These are phyloP conservation scores for Tetanocera ferruginea DNA, from an alignment of 2,888 invertebrate genomes.

Conservation along the genomic window DNA sequence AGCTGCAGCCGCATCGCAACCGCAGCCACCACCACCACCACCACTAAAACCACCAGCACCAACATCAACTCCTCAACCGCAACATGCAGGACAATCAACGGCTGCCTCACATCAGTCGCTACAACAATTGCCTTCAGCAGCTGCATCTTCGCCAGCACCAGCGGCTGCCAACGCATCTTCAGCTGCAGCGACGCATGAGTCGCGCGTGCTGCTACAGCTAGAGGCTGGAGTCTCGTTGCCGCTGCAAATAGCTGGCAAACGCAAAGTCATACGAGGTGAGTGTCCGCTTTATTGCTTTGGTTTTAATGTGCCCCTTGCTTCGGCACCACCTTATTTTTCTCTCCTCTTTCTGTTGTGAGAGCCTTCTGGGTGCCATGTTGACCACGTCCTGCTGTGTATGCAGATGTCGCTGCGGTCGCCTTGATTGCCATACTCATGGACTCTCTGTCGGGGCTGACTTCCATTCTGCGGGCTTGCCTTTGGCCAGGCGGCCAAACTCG, in stretches of 20 bases:
- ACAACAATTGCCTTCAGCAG: slow-evolving; percentile 25
- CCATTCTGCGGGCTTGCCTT: neutral
- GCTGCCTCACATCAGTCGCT: slow-evolving; percentile 40
- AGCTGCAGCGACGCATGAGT: slow-evolving; percentile 44
- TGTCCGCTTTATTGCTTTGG: slow-evolving; percentile 63
- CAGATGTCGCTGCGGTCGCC: slow-evolving; percentile 46
- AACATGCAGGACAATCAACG: slow-evolving; percentile 39
- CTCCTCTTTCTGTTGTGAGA: slow-evolving; percentile 13
- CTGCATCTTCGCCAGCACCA: slow-evolving; percentile 24
- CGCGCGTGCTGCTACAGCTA: slow-evolving; percentile 80
- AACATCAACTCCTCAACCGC: slow-evolving; percentile 44
- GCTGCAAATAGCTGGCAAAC: slow-evolving; percentile 80
- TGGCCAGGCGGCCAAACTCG: neutral
- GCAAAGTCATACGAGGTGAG: slow-evolving; percentile 83
- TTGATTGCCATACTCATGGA: slow-evolving; percentile 26
- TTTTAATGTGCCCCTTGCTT: slow-evolving; percentile 28
- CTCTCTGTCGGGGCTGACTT: no score
- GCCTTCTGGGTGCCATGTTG: slow-evolving; percentile 56
- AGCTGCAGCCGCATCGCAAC: slow-evolving; percentile 41
- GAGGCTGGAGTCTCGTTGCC: slow-evolving; percentile 82
- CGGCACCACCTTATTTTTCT: neutral
- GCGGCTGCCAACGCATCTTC: slow-evolving; percentile 23
- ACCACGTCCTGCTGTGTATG: slow-evolving; percentile 63
- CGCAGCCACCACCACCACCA: slow-evolving; percentile 37
- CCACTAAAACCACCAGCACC: slow-evolving; percentile 45